phyloP scores from a whole-genome alignment of 2,113 vertebrate species.

The Neogobius melanostomus region DNA sequence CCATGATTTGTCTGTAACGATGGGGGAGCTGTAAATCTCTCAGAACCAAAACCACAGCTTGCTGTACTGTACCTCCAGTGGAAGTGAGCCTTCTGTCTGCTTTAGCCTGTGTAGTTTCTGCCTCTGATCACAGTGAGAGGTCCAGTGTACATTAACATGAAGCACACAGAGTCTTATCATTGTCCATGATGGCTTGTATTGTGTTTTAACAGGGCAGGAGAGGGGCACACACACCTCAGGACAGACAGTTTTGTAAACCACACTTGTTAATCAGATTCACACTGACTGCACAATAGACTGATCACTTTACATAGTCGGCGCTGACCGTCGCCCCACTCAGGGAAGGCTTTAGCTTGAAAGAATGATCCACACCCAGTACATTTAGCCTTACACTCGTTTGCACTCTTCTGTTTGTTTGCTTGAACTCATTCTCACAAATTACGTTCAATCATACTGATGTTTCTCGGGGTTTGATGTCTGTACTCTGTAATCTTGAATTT shows the following conservation, averaged over 20 bases:
- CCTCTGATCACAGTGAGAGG: conserved; percentile 70
- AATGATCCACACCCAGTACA: conserved; percentile 73
- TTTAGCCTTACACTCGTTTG: conserved; percentile 81
- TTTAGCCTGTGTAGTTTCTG: conserved; percentile 76
- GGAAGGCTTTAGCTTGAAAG: conserved; percentile 84
- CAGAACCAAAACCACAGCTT: background rate
- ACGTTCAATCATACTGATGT: background rate
- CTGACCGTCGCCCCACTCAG: conserved; percentile 83
- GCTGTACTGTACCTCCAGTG: background rate
- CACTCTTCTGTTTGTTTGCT: conserved; percentile 71
- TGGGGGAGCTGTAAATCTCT: background rate
- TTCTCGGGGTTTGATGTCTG: conserved; percentile 28
- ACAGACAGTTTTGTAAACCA: conserved; percentile 76
- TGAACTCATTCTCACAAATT: conserved; percentile 41
- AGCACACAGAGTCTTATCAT: conserved; percentile 68
- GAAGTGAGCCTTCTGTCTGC: conserved; percentile 34
- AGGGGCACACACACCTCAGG: conserved; percentile 80
- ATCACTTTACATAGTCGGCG: conserved; percentile 86
- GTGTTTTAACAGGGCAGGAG: conserved; percentile 55
- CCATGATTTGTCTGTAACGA: background rate
- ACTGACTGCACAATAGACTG: conserved; percentile 84
- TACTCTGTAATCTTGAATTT: conserved; percentile 21
- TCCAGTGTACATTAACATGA: conserved; percentile 65
- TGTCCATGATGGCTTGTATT: conserved; percentile 32
- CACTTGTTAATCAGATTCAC: conserved; percentile 75